Evolutionary conservation across 2,888 invertebrate genomes (phyloP).

Genomic region (Pimpla rufipes): DNA sequence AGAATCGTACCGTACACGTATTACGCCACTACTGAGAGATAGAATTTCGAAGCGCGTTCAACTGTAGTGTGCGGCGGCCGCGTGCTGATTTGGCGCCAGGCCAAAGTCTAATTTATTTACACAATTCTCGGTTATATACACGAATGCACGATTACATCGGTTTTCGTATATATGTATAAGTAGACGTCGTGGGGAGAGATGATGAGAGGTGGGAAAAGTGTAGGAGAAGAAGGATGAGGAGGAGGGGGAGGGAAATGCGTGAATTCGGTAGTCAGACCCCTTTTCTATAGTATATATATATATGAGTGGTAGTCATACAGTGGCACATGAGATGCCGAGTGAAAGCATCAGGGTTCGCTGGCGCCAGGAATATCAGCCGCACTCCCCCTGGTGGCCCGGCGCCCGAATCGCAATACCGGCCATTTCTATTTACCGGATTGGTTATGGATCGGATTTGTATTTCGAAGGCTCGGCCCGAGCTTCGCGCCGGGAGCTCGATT

Average conservation of each 20-base stretch:
- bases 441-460: conserved; percentile 68
- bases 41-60: conserved; percentile 55
- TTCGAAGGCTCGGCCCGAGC: conserved; percentile 35
- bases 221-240: neutral
- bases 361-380: conserved; percentile 57
- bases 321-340: neutral
- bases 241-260: conserved; percentile 19
- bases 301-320: neutral
- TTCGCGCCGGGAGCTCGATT: conserved; percentile 1
- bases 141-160: conserved; percentile 57
- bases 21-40: conserved; percentile 44
- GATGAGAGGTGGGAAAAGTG: neutral
- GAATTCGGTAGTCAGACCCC: neutral
- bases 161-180: neutral
- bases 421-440: conserved; percentile 61
- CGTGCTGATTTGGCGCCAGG: conserved; percentile 66
- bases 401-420: conserved; percentile 9
- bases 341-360: conserved; percentile 43
- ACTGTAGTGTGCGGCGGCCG: conserved; percentile 31
- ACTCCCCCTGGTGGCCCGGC: neutral
- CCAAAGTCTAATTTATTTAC: conserved; percentile 71
- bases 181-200: conserved; percentile 7
- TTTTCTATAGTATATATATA: conserved; percentile 1
- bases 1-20: conserved; percentile 31
- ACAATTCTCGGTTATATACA: conserved; percentile 62